Evolutionary conservation across 2,113 vertebrate genomes (phyloP), one percentile per base, ranked within the genome.

Genomic region (Neolamprologus longior): DNA sequence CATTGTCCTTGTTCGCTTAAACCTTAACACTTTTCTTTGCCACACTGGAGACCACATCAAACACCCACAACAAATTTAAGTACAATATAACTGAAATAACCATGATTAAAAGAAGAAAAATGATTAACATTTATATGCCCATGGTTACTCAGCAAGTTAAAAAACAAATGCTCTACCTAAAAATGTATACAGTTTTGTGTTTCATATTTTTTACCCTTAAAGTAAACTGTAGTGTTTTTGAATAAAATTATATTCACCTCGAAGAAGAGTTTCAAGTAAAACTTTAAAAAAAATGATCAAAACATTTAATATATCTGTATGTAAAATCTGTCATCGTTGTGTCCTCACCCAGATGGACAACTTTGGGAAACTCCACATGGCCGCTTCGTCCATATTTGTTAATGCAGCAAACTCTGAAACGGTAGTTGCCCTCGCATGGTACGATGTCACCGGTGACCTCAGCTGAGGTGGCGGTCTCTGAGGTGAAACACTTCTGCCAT

Each of bases 401-500:
- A 92, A 98, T 66, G 0, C 97, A 96, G 6, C 97, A 97, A 90
- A 99, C 47, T 0, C 98, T 97, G 95, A 98, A 99, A 55, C 96
- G 93, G 94, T 98, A 99, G 94, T 98, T 88, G 0, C 97, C 98
- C 89, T 99, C 98, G 0, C 93, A 90, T 1, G 97, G 97, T 79
- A 98, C 96, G 0, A 94, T 97, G 91, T 98, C 97, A 0, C 98
- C 96, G 0, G 92, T 92, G 81, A 99, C 94, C 90, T 98, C 97
- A 24, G 97, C 97, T 0, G 93, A 94, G 11, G 97, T 96, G 0
- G 95, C 94, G 2, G 93, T 94, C 84, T 98, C 98, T 0, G 98
- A 97, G 89, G 97, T 96, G 2, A 98, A 96, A 89, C 97, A 98
- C 92, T 97, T 97, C 89, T 97, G 95, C 98, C 98, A 99, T 86